Evolutionary conservation across 2,113 vertebrate species (phyloP).

Genomic region (Eurypyga helias): DNA sequence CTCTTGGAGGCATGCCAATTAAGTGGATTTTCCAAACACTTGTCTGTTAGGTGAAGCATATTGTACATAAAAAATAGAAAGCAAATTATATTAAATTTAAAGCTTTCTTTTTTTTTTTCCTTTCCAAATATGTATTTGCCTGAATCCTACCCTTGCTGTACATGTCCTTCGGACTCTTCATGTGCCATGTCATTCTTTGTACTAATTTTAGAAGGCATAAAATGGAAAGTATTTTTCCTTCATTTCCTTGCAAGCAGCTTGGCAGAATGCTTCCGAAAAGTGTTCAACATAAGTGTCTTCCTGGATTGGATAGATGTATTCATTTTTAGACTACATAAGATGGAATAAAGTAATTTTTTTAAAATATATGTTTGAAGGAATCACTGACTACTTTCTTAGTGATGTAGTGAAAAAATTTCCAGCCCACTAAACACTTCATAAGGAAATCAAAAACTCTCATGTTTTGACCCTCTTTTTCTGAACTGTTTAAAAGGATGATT

Average conservation of each 20-base stretch:
- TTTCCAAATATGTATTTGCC: background rate
- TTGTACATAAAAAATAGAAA: background rate
- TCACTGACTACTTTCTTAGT: background rate
- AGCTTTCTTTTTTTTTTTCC: background rate
- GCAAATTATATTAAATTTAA: background rate
- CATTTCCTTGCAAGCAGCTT: background rate
- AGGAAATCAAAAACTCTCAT: background rate
- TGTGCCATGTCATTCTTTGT: background rate
- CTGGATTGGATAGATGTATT: background rate
- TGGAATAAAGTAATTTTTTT: background rate
- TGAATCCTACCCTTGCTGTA: background rate
- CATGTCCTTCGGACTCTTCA: background rate
- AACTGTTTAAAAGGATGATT: background rate
- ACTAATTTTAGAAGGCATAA: background rate
- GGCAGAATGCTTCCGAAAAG: background rate
- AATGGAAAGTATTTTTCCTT: background rate
- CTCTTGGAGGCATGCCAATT: background rate
- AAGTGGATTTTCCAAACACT: background rate
- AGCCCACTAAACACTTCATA: background rate
- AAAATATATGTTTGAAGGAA: background rate
- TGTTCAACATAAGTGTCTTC: background rate
- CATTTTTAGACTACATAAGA: background rate
- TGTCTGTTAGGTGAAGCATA: background rate
- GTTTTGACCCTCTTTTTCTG: background rate
- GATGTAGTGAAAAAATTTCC: fast-evolving